Evolutionary conservation across 2,113 vertebrate genomes (phyloP), one percentile per base, ranked within the genome.

Genomic region (Leucosticte australis): DNA sequence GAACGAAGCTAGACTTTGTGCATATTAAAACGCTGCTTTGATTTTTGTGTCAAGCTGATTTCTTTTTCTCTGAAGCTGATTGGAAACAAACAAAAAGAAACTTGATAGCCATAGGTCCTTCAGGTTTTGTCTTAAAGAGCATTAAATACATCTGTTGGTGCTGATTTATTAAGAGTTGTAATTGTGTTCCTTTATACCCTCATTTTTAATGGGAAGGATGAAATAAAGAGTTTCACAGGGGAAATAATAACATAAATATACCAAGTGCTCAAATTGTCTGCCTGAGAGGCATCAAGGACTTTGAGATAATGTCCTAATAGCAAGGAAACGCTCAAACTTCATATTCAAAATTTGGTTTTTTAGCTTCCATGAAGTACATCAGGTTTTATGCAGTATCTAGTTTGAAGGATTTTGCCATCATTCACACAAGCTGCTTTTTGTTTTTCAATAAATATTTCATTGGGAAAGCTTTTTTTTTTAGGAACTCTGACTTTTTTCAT

Each of bases 381-480:
- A 68, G 52, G 79, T 91, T 68, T 96, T 77, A 87, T 30, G 69
- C 70, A 71, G 26, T 59, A 89, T 39, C 74, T 89, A 26, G 64
- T 90, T 91, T 92, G 93, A 90, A 93, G 86, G 53, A 94, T 81
- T 96, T 85, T 91, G 80, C 33, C 17, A 42, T 65, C 41, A 82
- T 67, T 94, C 79, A 69, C 67, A 50, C 81, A 75, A 87, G 49
- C 46, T 74, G 67, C 67, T 91, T 94, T 77, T 95, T 80, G 88
- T 91, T 95, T 95, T 92, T 85, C 60, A 88, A 65, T 95, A 90
- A 88, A 95, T 92, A 94, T 95, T 94, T 90, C 47, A 90, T 91
- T n/a, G 62, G 44, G 69, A 68, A 90, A 94, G 69, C 31, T 10
- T 19, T 42, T 79, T 49, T 44, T 77, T 95, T 82, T 64, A 71